phyloP scores from a whole-genome alignment of 1,140 invertebrate species.

The Drosophila lacertosa region DNA sequence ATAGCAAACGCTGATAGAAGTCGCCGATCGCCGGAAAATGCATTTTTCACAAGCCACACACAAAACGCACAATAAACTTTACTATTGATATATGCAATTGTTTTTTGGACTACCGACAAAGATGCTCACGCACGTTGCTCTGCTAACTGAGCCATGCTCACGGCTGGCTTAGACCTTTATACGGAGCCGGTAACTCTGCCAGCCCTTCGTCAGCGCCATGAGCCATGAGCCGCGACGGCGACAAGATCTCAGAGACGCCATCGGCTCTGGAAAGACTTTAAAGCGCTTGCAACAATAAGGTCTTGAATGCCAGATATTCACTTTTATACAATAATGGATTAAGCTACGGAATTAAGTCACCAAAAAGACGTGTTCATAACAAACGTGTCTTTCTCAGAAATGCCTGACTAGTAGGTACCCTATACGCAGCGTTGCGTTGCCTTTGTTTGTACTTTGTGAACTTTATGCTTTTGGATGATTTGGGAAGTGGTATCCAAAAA shows the following conservation, averaged over 20 bases:
- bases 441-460: no score
- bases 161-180: constrained; percentile 60
- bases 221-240: constrained; percentile 11
- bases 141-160: constrained; percentile 56
- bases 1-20: constrained; percentile 68
- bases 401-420: no score
- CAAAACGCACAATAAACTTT: not conserved
- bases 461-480: no score
- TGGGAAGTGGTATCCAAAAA: no score
- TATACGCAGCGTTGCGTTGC: no score
- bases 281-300: not conserved
- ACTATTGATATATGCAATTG: not conserved
- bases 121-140: constrained; percentile 53
- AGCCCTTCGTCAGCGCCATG: constrained; percentile 29
- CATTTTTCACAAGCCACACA: constrained; percentile 53
- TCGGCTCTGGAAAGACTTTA: constrained; percentile 4
- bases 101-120: constrained; percentile 32
- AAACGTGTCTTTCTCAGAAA: no score
- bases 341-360: not conserved
- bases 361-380: not conserved
- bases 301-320: not conserved
- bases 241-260: constrained; percentile 15
- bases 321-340: not conserved
- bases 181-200: constrained; percentile 14
- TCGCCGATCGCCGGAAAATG: constrained; percentile 68